Evolutionary conservation across 2,797 vertebrate species (phyloP).

Genomic region (Neosilurus hyrtlii): DNA sequence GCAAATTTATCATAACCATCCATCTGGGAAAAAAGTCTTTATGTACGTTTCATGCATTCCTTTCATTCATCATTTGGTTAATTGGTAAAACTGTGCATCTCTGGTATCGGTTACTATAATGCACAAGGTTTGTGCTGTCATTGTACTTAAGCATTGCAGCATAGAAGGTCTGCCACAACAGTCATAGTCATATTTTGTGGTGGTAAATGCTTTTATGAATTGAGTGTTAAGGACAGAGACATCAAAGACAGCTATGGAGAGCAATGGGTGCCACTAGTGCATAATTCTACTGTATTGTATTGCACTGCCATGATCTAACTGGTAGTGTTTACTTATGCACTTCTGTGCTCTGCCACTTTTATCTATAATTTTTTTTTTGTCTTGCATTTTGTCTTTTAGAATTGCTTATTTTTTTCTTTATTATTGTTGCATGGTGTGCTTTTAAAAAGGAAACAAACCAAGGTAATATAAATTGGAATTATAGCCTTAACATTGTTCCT

Average conservation of each 20-base stretch:
- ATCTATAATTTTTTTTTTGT: background rate
- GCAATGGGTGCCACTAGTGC: constrained; percentile 49
- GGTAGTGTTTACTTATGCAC: constrained; percentile 38
- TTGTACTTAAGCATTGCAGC: constrained; percentile 61
- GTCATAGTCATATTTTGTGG: constrained; percentile 63
- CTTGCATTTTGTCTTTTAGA: constrained; percentile 7
- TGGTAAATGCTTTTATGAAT: background rate
- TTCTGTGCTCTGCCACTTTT: constrained; percentile 12
- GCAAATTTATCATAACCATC: constrained; percentile 44
- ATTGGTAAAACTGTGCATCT: constrained; percentile 34
- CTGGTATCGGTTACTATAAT: constrained; percentile 9
- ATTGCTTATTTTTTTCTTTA: background rate
- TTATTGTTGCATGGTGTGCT: constrained; percentile 33
- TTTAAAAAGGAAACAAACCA: constrained; percentile 20
- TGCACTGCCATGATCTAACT: constrained; percentile 7
- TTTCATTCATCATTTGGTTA: constrained; percentile 58
- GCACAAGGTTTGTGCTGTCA: constrained; percentile 16
- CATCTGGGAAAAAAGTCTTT: constrained; percentile 28
- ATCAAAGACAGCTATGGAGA: constrained; percentile 43
- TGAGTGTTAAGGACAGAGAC: constrained; percentile 20
- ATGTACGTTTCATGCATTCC: constrained; percentile 9
- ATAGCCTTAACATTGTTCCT: constrained; percentile 25
- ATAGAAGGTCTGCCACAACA: constrained; percentile 73
- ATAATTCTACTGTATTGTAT: constrained; percentile 37
- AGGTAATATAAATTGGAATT: constrained; percentile 20